Base-by-base conservation (phyloP, 2,888 invertebrate species). In the Temnothorax unifasciatus region DNA sequence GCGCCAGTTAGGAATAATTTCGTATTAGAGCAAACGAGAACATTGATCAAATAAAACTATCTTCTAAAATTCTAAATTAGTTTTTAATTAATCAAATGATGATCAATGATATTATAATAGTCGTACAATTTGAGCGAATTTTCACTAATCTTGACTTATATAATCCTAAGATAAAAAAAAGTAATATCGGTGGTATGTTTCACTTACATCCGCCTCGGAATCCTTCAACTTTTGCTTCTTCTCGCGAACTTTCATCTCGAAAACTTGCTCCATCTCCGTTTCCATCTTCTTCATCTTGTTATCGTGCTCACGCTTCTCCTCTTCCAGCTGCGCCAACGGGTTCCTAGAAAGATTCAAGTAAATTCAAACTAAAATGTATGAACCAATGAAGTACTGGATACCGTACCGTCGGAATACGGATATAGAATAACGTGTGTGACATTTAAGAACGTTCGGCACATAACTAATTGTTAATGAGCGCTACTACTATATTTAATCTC, bases 261-360 rank as follows among this genome's bases (percentile, higher is more conserved):
- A 99, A 89, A 99, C 99, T 96, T 99, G 99, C 95, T 99, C 99
- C 99, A 99, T 99, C 95, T 99, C 99, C 61, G 97, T 97, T 95
- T 99, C 99, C 98, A 99, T 99, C 95, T 99, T 99, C 96, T 99
- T 99, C 98, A 99, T 98, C 95, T 99, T 99, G 88, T 97, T 96
- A 94, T 99, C 99, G 92, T 99, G 99, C 93, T 99, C 99, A 86
- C 98, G 97, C 95, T 99, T 99, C 95, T 99, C 99, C 94, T 99
- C 99, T 95, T 99, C 99, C 97, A 99, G 98, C 95, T 99, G 99
- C 82, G 99, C 98, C 94, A 99, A 96, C 68, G 99, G 99, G 96
- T 99, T 99, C 97, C 98, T 98, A 95, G 25, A 95, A 89, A 61
- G 29, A 76, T 57, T 57, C 47, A 59, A 50, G 13, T 44, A 25